Conservation (phyloP, 2,113 vertebrate genomes). For the Platichthys flesus region DNA sequence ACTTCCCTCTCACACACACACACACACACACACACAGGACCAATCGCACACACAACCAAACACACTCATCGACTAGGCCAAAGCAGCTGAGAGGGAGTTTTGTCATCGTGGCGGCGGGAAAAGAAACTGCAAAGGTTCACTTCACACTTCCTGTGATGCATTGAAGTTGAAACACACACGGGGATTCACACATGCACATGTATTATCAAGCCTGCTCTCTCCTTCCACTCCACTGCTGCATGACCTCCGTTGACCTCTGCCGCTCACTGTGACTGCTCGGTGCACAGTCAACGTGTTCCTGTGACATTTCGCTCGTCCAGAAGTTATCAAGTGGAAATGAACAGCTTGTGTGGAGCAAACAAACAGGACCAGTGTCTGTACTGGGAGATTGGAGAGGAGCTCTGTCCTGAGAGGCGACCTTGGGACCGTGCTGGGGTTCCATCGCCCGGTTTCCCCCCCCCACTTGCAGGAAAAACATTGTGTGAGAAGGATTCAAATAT, state of each 20-base stretch:
- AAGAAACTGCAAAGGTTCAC: not conserved
- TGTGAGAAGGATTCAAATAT: not conserved
- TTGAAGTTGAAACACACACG: not conserved
- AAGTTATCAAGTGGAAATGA: not conserved
- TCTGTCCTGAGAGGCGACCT: slow-evolving; percentile 21
- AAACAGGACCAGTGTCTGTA: not conserved
- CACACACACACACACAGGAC: slow-evolving; percentile 5
- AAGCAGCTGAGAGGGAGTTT: slow-evolving; percentile 8
- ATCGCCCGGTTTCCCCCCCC: not conserved
- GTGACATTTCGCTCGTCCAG: slow-evolving; percentile 11
- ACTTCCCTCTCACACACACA: slow-evolving; percentile 19
- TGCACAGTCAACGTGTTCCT: not conserved
- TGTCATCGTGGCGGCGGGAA: slow-evolving; percentile 1
- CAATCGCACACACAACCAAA: slow-evolving; percentile 25
- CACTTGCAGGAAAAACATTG: slow-evolving; percentile 1
- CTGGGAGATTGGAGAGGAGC: slow-evolving; percentile 4
- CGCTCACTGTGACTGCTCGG: slow-evolving; percentile 10
- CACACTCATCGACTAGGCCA: slow-evolving; percentile 11
- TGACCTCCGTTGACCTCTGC: slow-evolving; percentile 14
- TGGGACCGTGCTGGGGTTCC: not conserved
- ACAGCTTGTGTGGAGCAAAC: not conserved
- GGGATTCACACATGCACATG: not conserved
- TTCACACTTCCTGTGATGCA: not conserved
- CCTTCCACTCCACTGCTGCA: not conserved
- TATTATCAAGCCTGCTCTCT: not conserved